Conservation (phyloP, 2,888 invertebrate genomes). For the Miltochrista miniata region DNA sequence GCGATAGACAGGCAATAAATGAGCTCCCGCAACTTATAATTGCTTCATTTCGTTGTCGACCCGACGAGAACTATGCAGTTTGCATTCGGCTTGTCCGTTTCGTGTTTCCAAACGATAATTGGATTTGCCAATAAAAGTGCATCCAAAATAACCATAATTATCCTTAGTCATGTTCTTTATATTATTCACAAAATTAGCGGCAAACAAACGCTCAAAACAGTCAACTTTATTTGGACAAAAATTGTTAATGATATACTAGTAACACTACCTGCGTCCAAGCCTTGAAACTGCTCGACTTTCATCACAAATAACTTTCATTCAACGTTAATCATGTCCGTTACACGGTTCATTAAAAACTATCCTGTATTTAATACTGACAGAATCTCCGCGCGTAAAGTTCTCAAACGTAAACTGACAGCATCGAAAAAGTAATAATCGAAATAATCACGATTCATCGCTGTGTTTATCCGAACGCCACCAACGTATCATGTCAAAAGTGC, state of each 20-base stretch:
- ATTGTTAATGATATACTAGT: background rate
- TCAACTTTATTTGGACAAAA: background rate
- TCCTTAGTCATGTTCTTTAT: background rate
- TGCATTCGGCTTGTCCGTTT: conserved; percentile 56
- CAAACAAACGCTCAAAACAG: background rate
- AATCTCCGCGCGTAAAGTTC: conserved; percentile 38
- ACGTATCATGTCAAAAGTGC: conserved; percentile 63
- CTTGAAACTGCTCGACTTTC: conserved; percentile 18
- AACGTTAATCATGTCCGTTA: conserved; percentile 33
- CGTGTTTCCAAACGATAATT: conserved; percentile 42
- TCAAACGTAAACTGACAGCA: conserved; percentile 49
- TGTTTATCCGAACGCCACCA: conserved; percentile 46
- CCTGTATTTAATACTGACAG: conserved; percentile 42
- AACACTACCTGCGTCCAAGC: conserved; percentile 16
- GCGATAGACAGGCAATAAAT: conserved; percentile 81
- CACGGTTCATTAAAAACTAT: conserved; percentile 44
- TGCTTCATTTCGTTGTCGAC: conserved; percentile 76
- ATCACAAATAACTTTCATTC: conserved; percentile 32
- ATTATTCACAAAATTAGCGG: background rate
- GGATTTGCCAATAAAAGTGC: conserved; percentile 37
- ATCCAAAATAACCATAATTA: conserved; percentile 10
- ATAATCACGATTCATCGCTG: conserved; percentile 51
- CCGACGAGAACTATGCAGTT: conserved; percentile 55
- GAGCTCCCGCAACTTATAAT: conserved; percentile 79
- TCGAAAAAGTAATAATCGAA: conserved; percentile 58